A percentile compares a stretch with the other conserved stretches of the same genome.
phyloP scores from a whole-genome alignment of 2,113 vertebrate genomes.

The Pandion haliaetus region DNA sequence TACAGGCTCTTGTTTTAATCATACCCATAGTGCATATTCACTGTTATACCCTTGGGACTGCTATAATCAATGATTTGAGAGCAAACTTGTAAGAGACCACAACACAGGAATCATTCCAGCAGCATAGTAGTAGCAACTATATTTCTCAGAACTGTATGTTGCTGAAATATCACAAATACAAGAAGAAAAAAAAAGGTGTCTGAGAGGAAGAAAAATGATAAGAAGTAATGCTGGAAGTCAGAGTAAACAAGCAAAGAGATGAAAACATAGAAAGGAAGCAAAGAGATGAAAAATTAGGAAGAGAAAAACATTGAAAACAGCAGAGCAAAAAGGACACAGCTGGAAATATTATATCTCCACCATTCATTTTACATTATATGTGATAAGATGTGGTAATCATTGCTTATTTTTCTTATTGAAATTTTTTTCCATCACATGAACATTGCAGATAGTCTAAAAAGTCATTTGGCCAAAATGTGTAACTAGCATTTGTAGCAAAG shows the following conservation, averaged over 20 bases:
- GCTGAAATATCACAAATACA: background rate
- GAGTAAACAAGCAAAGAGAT: background rate
- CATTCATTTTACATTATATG: background rate
- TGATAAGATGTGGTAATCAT: background rate
- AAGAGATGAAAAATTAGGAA: background rate
- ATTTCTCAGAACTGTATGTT: background rate
- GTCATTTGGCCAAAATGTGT: background rate
- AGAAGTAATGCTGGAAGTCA: background rate
- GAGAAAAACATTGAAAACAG: background rate
- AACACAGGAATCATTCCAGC: background rate
- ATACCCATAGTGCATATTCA: background rate
- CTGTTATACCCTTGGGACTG: background rate
- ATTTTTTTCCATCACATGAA: background rate
- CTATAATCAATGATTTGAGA: background rate
- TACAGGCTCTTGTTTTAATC: background rate
- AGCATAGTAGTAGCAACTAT: background rate
- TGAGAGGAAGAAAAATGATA: background rate
- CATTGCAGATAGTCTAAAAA: background rate
- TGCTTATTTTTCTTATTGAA: background rate
- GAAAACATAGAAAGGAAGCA: background rate
- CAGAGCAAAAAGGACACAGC: background rate
- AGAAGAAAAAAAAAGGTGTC: background rate
- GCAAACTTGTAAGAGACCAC: background rate
- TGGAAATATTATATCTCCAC: background rate
- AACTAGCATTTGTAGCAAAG: background rate